A percentile compares a stretch with the other conserved stretches of the same genome.
phyloP scores from a whole-genome alignment of 2,797 vertebrate species.

The Pelodytes ibericus region DNA sequence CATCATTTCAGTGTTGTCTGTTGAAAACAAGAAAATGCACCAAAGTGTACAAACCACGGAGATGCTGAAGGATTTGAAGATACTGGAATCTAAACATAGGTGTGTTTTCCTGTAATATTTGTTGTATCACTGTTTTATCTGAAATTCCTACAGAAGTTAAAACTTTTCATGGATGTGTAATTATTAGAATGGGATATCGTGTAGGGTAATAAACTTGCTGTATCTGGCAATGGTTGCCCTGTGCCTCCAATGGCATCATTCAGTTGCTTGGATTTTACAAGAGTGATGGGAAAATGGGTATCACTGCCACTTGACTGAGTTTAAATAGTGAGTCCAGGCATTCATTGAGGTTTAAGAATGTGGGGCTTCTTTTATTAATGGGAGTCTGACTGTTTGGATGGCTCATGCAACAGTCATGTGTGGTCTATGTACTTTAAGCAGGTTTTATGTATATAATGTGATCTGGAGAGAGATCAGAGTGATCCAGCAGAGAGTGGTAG shows the following conservation, averaged over 20 bases:
- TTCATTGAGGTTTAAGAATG: neutral
- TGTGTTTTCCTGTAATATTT: no score
- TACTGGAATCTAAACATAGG: neutral
- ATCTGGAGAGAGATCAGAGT: slow-evolving; percentile 15
- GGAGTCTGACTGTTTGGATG: neutral
- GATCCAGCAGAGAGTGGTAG: neutral
- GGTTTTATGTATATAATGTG: neutral
- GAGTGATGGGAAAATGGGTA: slow-evolving; percentile 21
- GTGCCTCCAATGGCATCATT: neutral
- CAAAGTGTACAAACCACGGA: neutral
- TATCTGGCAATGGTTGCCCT: neutral
- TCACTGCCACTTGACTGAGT: slow-evolving; percentile 46
- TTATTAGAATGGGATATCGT: neutral
- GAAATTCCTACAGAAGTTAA: neutral
- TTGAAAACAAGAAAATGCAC: neutral
- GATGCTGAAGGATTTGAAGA: neutral
- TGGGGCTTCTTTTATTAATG: neutral
- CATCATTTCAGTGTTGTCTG: no score
- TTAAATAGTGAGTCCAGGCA: slow-evolving; percentile 18
- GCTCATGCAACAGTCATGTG: slow-evolving; percentile 30
- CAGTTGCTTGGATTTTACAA: slow-evolving; percentile 10
- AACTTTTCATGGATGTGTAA: slow-evolving; percentile 29
- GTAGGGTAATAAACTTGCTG: neutral
- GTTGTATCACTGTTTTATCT: neutral
- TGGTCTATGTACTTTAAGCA: slow-evolving; percentile 15